Conservation (phyloP, 2,888 invertebrate species). For the Drosophila helvetica region DNA sequence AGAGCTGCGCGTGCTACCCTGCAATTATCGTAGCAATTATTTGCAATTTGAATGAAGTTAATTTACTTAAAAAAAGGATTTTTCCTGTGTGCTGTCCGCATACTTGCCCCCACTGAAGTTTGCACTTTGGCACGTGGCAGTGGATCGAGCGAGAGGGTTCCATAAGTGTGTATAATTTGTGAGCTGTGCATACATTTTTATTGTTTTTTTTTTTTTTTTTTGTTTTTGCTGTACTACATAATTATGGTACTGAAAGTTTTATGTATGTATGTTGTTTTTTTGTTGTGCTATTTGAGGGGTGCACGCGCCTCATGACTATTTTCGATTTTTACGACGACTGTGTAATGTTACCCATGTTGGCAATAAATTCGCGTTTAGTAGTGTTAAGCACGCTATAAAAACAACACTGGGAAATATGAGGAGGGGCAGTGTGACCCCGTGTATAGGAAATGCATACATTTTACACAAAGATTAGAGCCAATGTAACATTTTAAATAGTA, state of each 20-base stretch:
- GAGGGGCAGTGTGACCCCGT: background rate
- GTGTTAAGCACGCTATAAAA: constrained; percentile 77
- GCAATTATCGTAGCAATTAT: constrained; percentile 76
- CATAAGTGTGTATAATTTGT: constrained; percentile 59
- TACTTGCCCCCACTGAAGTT: constrained; percentile 22
- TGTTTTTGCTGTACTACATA: constrained; percentile 26
- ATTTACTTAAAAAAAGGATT: constrained; percentile 60
- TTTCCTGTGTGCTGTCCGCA: constrained; percentile 28
- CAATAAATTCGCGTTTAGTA: constrained; percentile 74
- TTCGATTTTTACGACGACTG: constrained; percentile 74
- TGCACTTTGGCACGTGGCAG: constrained; percentile 67
- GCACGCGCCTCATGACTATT: constrained; percentile 59
- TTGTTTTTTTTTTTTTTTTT: constrained; percentile 50
- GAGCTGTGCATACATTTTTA: constrained; percentile 62
- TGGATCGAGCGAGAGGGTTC: background rate
- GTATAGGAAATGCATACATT: background rate
- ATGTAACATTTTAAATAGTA: background rate
- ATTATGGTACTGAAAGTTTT: constrained; percentile 36
- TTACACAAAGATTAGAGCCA: background rate
- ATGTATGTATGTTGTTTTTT: constrained; percentile 7
- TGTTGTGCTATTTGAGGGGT: constrained; percentile 27
- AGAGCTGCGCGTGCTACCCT: constrained; percentile 50
- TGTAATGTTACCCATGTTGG: constrained; percentile 75
- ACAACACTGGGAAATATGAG: constrained; percentile 17
- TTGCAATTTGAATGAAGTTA: constrained; percentile 73